Percentiles rank a stretch among this genome's conserved stretches.
phyloP scores from a whole-genome alignment of 1,140 invertebrate genomes.

The Caenorhabditis brenneri region DNA sequence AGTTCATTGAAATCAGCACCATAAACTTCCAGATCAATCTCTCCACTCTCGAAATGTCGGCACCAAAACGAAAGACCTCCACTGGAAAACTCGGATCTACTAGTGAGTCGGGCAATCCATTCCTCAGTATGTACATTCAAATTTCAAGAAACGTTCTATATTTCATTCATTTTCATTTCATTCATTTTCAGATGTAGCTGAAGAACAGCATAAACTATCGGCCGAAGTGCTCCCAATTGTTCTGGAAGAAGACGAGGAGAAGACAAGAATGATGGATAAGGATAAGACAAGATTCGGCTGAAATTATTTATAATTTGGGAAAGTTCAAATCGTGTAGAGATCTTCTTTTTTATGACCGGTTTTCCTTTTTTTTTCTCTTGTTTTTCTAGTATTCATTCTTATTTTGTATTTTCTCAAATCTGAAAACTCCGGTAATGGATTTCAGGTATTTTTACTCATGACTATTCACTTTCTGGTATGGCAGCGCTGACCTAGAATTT shows the following conservation, averaged over 20 bases:
- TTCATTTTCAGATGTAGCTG: neutral
- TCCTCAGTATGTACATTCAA: neutral
- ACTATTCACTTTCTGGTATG: no score
- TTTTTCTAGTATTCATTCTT: neutral
- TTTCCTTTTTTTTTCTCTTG: neutral
- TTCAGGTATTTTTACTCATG: no score
- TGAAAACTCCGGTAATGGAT: no score
- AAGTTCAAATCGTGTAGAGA: neutral
- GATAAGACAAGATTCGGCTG: neutral
- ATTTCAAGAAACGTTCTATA: neutral
- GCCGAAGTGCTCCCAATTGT: constrained; percentile 28
- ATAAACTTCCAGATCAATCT: neutral
- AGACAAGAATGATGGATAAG: constrained; percentile 1
- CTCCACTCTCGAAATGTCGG: constrained; percentile 8
- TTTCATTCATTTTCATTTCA: no score
- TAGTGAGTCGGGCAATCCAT: neutral
- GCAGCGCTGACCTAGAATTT: no score
- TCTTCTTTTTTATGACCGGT: constrained; percentile 27
- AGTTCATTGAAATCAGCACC: no score
- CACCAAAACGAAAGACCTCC: neutral
- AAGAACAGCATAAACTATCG: constrained; percentile 12
- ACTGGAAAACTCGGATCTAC: neutral
- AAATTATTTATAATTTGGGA: neutral
- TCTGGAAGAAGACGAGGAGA: constrained; percentile 41
- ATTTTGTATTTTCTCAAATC: neutral